A percentile compares a stretch with the other conserved stretches of the same genome.
Evolutionary conservation across 2,113 vertebrate genomes (phyloP).

Genomic region (Bubo blakistoni): DNA sequence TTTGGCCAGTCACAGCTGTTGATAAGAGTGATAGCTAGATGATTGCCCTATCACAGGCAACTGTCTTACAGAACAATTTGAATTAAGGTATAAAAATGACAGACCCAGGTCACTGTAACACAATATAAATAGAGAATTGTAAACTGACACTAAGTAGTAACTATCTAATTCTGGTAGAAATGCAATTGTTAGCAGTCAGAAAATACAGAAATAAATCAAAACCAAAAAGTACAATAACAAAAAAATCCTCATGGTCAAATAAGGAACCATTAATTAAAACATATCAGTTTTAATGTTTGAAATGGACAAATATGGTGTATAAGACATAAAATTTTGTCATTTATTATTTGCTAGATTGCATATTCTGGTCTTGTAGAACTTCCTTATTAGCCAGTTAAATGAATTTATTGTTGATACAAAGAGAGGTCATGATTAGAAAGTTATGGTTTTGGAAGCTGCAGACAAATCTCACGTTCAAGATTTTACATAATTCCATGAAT

Average conservation of each 20-base stretch:
- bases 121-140: background rate
- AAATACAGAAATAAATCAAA: background rate
- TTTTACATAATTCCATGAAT: background rate
- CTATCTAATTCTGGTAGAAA: background rate
- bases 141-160: background rate
- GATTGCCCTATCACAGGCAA: background rate
- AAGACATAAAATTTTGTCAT: background rate
- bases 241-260: background rate
- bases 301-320: background rate
- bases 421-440: background rate
- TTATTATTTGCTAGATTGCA: background rate
- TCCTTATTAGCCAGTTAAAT: background rate
- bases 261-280: background rate
- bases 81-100: background rate
- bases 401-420: background rate
- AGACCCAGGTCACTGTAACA: background rate
- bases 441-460: background rate
- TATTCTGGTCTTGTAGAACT: background rate
- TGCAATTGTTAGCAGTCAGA: background rate
- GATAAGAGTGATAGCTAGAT: background rate
- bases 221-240: background rate
- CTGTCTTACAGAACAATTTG: background rate
- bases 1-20: background rate
- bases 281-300: background rate
- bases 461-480: background rate